These are phyloP conservation scores for Bradypus variegatus DNA, from an alignment of 2,797 vertebrate species.

Conservation along the genomic window DNA sequence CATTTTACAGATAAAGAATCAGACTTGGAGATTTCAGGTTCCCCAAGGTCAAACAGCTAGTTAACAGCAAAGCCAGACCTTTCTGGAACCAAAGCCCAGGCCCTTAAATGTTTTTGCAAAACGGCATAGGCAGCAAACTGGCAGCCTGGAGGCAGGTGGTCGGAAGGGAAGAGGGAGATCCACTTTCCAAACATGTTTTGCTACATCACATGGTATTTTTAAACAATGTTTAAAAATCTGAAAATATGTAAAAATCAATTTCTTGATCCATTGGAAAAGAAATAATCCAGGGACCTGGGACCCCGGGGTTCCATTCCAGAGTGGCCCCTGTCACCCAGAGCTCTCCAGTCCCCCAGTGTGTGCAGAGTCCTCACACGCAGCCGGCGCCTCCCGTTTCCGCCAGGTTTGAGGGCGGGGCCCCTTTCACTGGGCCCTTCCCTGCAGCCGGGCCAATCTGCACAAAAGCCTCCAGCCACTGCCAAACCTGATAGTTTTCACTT, in stretches of 20 bases:
- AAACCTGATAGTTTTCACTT: not conserved
- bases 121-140: fast-evolving
- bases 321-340: not conserved
- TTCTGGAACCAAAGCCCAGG: not conserved
- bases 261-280: not conserved
- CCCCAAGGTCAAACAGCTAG: not conserved
- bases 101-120: not conserved
- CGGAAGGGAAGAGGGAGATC: not conserved
- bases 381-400: not conserved
- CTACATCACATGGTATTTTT: not conserved
- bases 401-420: not conserved
- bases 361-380: not conserved
- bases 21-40: not conserved
- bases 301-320: not conserved
- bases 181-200: not conserved
- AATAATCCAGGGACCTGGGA: not conserved
- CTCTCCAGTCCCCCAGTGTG: too few relatives aligned
- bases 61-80: not conserved
- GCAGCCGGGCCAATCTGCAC: not conserved
- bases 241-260: not conserved
- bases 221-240: constrained; percentile 30
- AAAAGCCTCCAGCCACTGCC: not conserved
- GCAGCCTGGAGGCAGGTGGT: too few relatives aligned
- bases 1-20: not conserved
- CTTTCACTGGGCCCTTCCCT: not conserved